Evolutionary conservation across 2,113 vertebrate species (phyloP), one percentile per base, ranked within the genome.

Genomic region (Dromaius novaehollandiae): DNA sequence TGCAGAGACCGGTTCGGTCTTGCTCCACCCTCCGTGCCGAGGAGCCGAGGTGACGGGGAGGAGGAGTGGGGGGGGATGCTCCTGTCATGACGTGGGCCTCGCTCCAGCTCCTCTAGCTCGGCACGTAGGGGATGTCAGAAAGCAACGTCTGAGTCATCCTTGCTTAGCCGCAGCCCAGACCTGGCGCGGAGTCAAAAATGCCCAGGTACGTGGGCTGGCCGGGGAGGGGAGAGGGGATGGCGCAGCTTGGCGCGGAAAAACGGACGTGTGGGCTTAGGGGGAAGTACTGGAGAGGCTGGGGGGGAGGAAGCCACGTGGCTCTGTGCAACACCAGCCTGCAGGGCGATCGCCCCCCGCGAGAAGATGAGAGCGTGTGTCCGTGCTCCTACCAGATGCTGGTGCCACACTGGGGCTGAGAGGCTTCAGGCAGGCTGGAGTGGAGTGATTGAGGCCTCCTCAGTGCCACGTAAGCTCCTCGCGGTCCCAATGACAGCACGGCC

Each of bases 1-100:
- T 19, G 96, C 90, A 96, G 86, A 73, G 93, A 96, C 95, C 83
- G 65, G 96, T 79, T 88, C 10, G 9, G 86, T 94, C 93, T 85
- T 85, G 97, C 95, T 90, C 18, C 82, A 44, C 82, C 95, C 80
- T 74, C 75, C 11, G 78, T 53, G 61, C 42, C 20, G 80, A 76
- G 86, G 56, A 89, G 86, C 6, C 19, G 65, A 28, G 86, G 56
- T 89, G 89, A 50, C 1, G 60, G n/a, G 60, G 53, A 86, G 91
- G 90, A 86, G 85, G 71, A 89, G 73, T 34, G n/a, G 86, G 85
- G 81, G 71, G 73, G 30, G 84, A 88, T 61, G 85, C 64, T 66
- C n/a, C 42, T 8, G 1, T 50, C 68, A 61, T 6, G 38, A 65
- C 21, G 28, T 69, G 89, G 88, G 80, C 60, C 13, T 79, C 2